These are phyloP conservation scores for Leptinotarsa haldemani DNA, from an alignment of 2,888 invertebrate genomes.

Conservation along the genomic window DNA sequence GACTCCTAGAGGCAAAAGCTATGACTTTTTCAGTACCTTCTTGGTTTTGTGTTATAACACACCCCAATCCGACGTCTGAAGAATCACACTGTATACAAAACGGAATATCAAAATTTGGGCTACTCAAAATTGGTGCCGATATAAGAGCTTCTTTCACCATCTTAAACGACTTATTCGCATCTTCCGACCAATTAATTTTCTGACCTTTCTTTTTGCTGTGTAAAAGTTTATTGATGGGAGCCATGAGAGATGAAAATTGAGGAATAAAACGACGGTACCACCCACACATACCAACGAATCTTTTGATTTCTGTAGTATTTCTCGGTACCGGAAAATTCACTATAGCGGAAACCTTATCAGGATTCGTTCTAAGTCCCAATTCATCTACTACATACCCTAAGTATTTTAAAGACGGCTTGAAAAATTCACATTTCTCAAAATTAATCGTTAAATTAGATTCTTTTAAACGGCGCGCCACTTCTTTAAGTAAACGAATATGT, in stretches of 20 bases:
- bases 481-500: constrained; percentile 38
- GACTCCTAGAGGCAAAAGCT: constrained; percentile 46
- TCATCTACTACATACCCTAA: constrained; percentile 54
- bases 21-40: constrained; percentile 44
- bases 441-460: constrained; percentile 48
- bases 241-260: constrained; percentile 5
- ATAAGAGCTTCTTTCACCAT: constrained; percentile 24
- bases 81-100: constrained; percentile 53
- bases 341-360: constrained; percentile 19
- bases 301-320: constrained; percentile 19
- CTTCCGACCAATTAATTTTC: constrained; percentile 23
- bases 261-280: constrained; percentile 20
- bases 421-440: constrained; percentile 50
- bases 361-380: constrained; percentile 42
- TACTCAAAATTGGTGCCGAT: constrained; percentile 44
- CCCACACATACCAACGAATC: constrained; percentile 24
- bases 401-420: constrained; percentile 47
- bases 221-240: constrained; percentile 19
- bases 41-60: constrained; percentile 32
- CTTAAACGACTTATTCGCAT: no score
- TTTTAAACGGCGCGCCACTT: constrained; percentile 33
- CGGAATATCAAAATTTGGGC: constrained; percentile 45
- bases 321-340: constrained; percentile 12
- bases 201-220: constrained; percentile 28
- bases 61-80: constrained; percentile 36